phyloP scores from a whole-genome alignment of 2,113 vertebrate species.

The Tachuris rubrigastra region DNA sequence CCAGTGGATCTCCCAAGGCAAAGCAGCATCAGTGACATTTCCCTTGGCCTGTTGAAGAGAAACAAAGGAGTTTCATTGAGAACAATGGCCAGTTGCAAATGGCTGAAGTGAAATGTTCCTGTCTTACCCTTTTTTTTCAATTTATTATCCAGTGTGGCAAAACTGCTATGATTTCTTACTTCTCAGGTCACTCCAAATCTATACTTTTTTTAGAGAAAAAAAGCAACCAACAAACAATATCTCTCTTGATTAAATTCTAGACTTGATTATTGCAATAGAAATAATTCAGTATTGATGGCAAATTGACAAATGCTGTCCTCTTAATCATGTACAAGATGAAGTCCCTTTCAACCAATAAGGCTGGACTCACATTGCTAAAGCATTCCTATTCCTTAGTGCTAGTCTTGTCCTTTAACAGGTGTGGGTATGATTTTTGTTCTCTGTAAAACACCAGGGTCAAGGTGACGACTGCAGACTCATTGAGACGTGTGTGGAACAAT shows the following conservation, averaged over 20 bases:
- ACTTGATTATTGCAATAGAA: background rate
- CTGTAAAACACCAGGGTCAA: slow-evolving; percentile 23
- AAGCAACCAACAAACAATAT: background rate
- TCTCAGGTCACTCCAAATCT: background rate
- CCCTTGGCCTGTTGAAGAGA: background rate
- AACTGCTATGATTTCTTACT: background rate
- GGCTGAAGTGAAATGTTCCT: background rate
- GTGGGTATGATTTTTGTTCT: background rate
- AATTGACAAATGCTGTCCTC: background rate
- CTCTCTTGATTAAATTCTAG: background rate
- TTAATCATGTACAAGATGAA: background rate
- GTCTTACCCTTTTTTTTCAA: background rate
- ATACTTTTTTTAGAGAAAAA: background rate
- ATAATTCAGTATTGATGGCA: background rate
- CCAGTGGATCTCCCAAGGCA: background rate
- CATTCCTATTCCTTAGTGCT: background rate
- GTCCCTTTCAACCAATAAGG: background rate
- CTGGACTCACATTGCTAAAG: background rate
- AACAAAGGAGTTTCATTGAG: background rate
- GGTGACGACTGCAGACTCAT: slow-evolving; percentile 6
- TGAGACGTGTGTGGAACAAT: slow-evolving; percentile 38
- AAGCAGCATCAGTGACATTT: background rate
- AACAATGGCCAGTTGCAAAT: background rate
- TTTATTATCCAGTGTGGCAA: background rate
- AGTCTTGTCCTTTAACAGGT: slow-evolving; percentile 11